phyloP scores from a whole-genome alignment of 1,140 invertebrate species.

The Oreohelix idahoensis region DNA sequence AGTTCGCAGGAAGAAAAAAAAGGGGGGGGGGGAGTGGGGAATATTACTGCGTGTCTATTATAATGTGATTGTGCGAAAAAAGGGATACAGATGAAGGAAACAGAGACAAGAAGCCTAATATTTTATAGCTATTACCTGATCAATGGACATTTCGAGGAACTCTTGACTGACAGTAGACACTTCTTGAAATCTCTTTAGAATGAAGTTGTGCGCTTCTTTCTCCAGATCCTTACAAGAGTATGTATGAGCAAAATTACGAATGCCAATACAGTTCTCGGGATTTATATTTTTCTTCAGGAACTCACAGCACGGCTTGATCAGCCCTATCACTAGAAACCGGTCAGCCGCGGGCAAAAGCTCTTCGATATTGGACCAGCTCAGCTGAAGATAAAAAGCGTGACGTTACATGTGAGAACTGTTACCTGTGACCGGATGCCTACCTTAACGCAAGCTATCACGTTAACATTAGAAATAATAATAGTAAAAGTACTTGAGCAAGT shows the following conservation, averaged over 20 bases:
- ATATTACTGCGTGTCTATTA: too few species aligned
- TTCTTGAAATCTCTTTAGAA: constrained; percentile 61
- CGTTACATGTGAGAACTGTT: too few species aligned
- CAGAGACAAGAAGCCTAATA: not conserved
- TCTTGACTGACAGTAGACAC: constrained; percentile 92
- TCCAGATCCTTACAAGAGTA: constrained; percentile 83
- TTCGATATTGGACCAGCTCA: constrained; percentile 79
- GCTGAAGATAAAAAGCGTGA: constrained; percentile 70
- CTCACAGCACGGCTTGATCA: constrained; percentile 84
- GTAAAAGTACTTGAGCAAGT: too few species aligned
- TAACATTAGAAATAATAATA: too few species aligned
- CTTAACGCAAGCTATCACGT: too few species aligned
- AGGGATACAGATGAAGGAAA: too few species aligned
- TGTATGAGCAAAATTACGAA: constrained; percentile 84
- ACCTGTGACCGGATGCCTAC: too few species aligned
- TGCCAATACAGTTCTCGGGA: constrained; percentile 85
- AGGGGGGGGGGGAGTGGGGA: too few species aligned
- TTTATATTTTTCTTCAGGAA: constrained; percentile 80
- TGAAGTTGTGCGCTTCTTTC: constrained; percentile 77
- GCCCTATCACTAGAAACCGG: constrained; percentile 85
- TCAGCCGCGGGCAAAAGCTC: constrained; percentile 78
- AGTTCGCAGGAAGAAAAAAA: too few species aligned
- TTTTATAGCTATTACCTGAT: constrained; percentile 4
- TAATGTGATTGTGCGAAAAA: too few species aligned
- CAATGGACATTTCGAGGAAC: constrained; percentile 41